Evolutionary conservation across 2,888 invertebrate species (phyloP), one percentile per base, ranked within the genome.

Genomic region (Encarsia formosa): DNA sequence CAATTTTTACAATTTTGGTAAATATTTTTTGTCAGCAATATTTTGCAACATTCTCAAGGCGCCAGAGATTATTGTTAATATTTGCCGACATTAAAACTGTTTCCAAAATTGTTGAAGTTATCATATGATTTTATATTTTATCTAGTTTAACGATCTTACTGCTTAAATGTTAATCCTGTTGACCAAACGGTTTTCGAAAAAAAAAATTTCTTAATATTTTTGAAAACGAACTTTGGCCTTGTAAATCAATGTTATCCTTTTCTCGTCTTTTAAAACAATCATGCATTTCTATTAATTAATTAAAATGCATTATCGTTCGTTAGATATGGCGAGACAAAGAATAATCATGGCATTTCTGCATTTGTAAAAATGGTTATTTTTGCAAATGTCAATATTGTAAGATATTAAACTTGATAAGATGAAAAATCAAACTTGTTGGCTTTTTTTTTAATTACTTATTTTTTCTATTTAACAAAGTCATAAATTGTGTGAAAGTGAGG

Each of bases 11-110:
- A 38, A 32, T 43, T 38, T 5, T 6, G 20, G 23, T 43, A 54
- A 41, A 40, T 43, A 52, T 38, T 51, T 46, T 35, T 16, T 19
- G 37, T 45, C 42, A 49, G 44, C 49, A 35, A 52, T 44, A 48
- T 46, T 49, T 54, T 50, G 53, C 55, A 6, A 34, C 38, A 58
- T 52, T 52, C 50, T 42, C 53, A 61, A 49, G 61, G 59, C 58
- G 58, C 61, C n/a, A 58, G 52, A 49, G 52, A 52, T 32, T 57
- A 41, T 46, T 35, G 23, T n/a, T 29, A 48, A 49, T 44, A 52
- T 37, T 56, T 48, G 49, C 43, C 32, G 26, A 40, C n/a, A 19
- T 9, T 13, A 16, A 34, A 37, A n/a, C 15, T 19, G 6, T 15
- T 47, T 31, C 35, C 39, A 23, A 34, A 13, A 20, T 45, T 43